Evolutionary conservation across 2,797 vertebrate genomes (phyloP).

Genomic region (Lacerta viridis): DNA sequence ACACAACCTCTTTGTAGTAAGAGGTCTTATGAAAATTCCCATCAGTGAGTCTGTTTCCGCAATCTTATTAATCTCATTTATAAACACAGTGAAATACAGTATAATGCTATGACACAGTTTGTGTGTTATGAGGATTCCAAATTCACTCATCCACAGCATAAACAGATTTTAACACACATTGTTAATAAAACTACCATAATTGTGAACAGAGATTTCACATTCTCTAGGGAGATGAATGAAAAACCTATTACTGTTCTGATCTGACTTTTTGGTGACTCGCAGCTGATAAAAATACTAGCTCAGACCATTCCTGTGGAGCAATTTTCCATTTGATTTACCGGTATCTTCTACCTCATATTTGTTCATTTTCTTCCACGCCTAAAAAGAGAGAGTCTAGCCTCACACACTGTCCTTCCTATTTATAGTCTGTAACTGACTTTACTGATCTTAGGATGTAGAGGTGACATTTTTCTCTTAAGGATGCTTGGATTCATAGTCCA

Average conservation of each 20-base stretch:
- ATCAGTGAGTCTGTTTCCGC: neutral
- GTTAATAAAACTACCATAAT: neutral
- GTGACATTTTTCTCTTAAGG: neutral
- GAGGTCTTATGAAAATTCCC: neutral
- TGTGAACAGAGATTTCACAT: neutral
- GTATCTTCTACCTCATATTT: neutral
- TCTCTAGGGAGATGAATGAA: neutral
- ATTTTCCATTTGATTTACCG: neutral
- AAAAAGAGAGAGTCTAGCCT: neutral
- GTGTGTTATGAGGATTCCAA: neutral
- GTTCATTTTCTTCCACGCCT: neutral
- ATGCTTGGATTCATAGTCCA: too few species aligned
- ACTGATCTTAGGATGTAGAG: neutral
- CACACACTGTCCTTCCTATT: neutral
- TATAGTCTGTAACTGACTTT: neutral
- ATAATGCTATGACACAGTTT: constrained; percentile 1
- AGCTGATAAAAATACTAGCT: neutral
- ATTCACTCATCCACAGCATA: neutral
- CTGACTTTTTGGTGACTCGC: neutral
- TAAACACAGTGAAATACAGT: neutral
- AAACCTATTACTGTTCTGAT: neutral
- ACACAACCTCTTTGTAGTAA: neutral
- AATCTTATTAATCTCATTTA: neutral
- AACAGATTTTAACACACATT: constrained; percentile 5
- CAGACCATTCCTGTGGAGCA: neutral